Conservation (phyloP, 2,888 invertebrate genomes). For the Epistrophe grossulariae region DNA sequence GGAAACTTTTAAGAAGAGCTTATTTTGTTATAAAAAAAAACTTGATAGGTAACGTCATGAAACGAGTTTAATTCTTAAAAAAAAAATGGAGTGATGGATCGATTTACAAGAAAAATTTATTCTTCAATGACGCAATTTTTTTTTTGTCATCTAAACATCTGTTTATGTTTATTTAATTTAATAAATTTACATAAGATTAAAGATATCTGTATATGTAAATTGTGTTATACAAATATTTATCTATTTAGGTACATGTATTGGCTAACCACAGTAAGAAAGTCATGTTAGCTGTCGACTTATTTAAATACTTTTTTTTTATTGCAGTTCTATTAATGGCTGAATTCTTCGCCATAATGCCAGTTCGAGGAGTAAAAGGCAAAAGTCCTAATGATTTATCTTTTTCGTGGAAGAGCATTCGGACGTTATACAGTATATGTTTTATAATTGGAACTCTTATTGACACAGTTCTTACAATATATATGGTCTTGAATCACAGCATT, state of each 20-base stretch:
- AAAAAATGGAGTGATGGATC: not conserved
- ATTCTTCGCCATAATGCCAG: conserved; percentile 85
- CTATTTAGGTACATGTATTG: too few relatives aligned
- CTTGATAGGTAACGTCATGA: not conserved
- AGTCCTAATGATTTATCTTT: conserved; percentile 83
- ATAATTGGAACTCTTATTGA: conserved; percentile 77
- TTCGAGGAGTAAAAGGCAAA: conserved; percentile 84
- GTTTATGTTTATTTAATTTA: not conserved
- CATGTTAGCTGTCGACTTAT: too few relatives aligned
- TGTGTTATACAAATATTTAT: too few relatives aligned
- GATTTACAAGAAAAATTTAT: not conserved
- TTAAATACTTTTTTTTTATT: not conserved
- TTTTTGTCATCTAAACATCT: not conserved
- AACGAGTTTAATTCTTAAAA: not conserved
- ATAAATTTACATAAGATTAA: too few relatives aligned
- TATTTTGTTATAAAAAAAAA: not conserved
- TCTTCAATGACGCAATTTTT: not conserved
- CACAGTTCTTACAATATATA: conserved; percentile 77
- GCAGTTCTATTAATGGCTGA: conserved; percentile 84
- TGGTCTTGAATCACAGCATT: conserved; percentile 78
- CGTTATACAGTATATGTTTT: conserved; percentile 79
- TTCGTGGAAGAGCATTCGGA: conserved; percentile 80
- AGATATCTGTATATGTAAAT: too few relatives aligned
- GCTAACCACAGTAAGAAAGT: too few relatives aligned
- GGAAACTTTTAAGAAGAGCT: not conserved